Evolutionary conservation across 1,140 invertebrate genomes (phyloP).

Genomic region (Drosophila novamexicana): DNA sequence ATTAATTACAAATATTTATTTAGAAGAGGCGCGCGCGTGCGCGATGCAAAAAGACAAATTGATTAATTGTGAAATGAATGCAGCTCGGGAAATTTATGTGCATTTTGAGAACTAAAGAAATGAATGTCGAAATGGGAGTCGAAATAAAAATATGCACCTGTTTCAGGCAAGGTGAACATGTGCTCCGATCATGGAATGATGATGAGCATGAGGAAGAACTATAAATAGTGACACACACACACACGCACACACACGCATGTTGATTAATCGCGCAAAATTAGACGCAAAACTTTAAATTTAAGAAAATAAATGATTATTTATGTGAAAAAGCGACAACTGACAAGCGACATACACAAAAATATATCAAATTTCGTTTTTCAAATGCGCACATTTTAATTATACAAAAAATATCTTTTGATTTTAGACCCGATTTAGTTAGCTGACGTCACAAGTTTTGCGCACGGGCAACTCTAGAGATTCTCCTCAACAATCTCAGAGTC

Average conservation of each 20-base stretch:
- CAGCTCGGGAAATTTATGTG: constrained; percentile 60
- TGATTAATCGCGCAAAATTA: constrained; percentile 82
- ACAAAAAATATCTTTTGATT: constrained; percentile 35
- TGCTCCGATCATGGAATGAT: constrained; percentile 19
- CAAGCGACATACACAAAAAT: constrained; percentile 34
- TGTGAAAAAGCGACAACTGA: constrained; percentile 67
- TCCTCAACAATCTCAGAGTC: neutral
- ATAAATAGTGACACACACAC: constrained; percentile 57
- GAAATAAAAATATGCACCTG: constrained; percentile 55
- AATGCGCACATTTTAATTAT: constrained; percentile 71
- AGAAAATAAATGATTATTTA: constrained; percentile 75
- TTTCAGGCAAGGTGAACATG: constrained; percentile 56
- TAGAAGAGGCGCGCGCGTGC: constrained; percentile 34
- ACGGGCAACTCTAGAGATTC: constrained; percentile 10
- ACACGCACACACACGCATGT: constrained; percentile 40
- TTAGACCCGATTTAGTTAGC: constrained; percentile 24
- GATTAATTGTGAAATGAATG: constrained; percentile 80
- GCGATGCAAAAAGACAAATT: constrained; percentile 58
- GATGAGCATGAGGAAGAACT: constrained; percentile 41
- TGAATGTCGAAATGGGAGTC: constrained; percentile 6
- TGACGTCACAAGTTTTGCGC: constrained; percentile 16
- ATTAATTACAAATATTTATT: constrained; percentile 82
- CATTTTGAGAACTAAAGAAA: constrained; percentile 19
- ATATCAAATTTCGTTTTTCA: constrained; percentile 62
- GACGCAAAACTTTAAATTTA: constrained; percentile 66